Evolutionary conservation across 2,888 invertebrate species (phyloP), one percentile per base, ranked within the genome.

Genomic region (Allacma fusca): DNA sequence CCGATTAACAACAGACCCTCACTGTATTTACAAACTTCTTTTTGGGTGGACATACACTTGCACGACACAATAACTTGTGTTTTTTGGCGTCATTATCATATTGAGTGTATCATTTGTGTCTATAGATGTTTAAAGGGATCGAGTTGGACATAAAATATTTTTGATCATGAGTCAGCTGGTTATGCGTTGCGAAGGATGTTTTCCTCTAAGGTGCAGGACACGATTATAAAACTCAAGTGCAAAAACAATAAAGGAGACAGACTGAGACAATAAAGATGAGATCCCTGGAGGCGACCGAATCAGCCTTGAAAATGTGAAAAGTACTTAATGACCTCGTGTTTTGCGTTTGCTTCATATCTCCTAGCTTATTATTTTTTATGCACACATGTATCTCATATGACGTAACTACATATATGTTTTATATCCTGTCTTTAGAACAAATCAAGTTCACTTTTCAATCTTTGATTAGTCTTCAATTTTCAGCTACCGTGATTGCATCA

Each of bases 291-390:
- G 70, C 71, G 44, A 69, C 59, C 65, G 57, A 44, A 40, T 76
- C 65, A 76, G 57, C 76, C 76, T 76, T 76, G 76, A 76, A 70
- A 50, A 13, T 74, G 74, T 74, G 44, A 74, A 59, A 72, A 74
- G 65, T 50, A 12, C 44, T 23, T 44, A 65, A 44, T 74, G 74
- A 74, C 74, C 74, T 74, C 65, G 65, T 74, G 21, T 62, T 64
- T 73, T 19, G 26, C 4, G 9, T 29, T 34, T 16, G 7, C 26
- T 23, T 62, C 24, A 62, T n/a, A n/a, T 50, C 50, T 50, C 16
- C n/a, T 50, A n/a, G 50, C 50, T 13, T 50, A 50, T 50, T 19
- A 50, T 50, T 12, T 50, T 50, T 50, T 34, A 34, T 34, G 5
- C 19, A 19, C 4, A 19, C 16, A 13, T 50, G 50, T 16, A 50